phyloP scores from a whole-genome alignment of 2,113 vertebrate species.

The Ploceus nigricollis region DNA sequence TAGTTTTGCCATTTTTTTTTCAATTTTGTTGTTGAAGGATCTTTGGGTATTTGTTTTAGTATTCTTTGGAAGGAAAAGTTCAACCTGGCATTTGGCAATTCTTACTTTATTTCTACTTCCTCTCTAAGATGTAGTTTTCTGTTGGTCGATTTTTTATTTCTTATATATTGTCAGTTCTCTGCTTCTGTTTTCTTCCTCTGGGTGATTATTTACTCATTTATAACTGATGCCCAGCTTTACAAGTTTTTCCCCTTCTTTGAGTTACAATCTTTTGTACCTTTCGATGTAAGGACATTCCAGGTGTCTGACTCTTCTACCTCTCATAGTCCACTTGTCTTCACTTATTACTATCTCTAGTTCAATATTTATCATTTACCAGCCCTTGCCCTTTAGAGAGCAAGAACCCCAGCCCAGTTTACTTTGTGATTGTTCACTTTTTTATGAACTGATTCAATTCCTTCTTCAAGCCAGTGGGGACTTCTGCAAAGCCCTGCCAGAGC shows the following conservation, averaged over 20 bases:
- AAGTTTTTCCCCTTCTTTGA: not conserved
- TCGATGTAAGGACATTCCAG: not conserved
- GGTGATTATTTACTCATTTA: not conserved
- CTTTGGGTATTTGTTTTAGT: not conserved
- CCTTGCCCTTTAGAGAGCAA: not conserved
- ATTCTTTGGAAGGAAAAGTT: not conserved
- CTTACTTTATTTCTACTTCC: not conserved
- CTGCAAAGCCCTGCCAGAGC: not conserved
- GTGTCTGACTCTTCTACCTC: not conserved
- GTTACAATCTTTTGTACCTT: not conserved
- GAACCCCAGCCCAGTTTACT: not conserved
- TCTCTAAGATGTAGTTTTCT: not conserved
- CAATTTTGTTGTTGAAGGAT: not conserved
- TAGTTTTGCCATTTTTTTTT: not conserved
- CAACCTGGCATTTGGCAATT: not conserved
- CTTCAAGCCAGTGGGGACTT: not conserved
- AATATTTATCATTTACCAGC: not conserved
- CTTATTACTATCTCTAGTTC: not conserved
- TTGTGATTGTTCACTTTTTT: not conserved
- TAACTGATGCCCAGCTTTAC: not conserved
- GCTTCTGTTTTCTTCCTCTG: not conserved
- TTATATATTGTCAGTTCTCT: not conserved
- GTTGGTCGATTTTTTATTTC: not conserved
- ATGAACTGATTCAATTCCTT: not conserved
- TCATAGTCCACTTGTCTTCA: not conserved